phyloP scores from a whole-genome alignment of 2,797 vertebrate genomes.

The Dromococcyx pavoninus region DNA sequence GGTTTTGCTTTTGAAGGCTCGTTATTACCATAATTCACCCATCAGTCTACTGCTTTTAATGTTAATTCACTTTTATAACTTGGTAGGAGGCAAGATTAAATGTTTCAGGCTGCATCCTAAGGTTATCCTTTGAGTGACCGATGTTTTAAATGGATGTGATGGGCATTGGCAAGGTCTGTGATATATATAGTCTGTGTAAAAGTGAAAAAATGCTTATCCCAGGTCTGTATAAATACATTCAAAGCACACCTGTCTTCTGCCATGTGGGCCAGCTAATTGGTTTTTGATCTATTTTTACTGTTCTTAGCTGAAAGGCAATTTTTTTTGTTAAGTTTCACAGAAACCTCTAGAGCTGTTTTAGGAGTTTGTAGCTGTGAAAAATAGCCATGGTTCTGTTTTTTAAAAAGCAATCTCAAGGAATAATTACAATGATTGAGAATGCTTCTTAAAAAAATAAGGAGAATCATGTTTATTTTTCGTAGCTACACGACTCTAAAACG shows the following conservation, averaged over 20 bases:
- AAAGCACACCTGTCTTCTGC: constrained; percentile 65
- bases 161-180: neutral
- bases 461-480: constrained; percentile 27
- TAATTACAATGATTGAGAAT: constrained; percentile 60
- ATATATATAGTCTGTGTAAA: constrained; percentile 41
- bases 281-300: constrained; percentile 69
- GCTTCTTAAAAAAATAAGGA: constrained; percentile 32
- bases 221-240: constrained; percentile 49
- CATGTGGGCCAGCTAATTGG: constrained; percentile 63
- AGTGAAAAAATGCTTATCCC: constrained; percentile 36
- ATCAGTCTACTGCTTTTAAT: constrained; percentile 14
- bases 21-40: constrained; percentile 24
- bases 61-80: constrained; percentile 8
- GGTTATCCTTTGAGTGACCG: neutral
- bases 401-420: constrained; percentile 40
- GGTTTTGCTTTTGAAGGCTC: constrained; percentile 1
- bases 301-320: constrained; percentile 48
- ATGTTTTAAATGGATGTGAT: neutral
- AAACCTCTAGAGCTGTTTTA: constrained; percentile 56
- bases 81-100: neutral
- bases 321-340: constrained; percentile 50
- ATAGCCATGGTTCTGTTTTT: constrained; percentile 27
- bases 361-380: constrained; percentile 59
- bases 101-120: neutral
- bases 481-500: constrained; percentile 12